These are phyloP conservation scores for Platycheirus rosarum DNA, from an alignment of 2,888 invertebrate genomes.

Conservation along the genomic window DNA sequence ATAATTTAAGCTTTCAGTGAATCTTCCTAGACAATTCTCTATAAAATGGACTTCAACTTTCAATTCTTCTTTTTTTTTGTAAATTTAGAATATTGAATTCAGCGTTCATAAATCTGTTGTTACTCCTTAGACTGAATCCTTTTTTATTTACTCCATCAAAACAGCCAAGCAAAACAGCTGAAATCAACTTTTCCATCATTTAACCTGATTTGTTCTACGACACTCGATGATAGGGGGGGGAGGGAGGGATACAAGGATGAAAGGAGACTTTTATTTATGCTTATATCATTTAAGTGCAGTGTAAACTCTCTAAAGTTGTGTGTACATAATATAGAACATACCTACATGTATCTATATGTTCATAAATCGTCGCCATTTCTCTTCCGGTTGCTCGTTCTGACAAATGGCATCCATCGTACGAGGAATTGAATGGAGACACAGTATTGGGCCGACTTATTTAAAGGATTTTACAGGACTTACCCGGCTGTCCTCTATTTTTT, in stretches of 20 bases:
- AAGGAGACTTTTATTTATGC: slow-evolving; percentile 22
- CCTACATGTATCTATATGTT: slow-evolving; percentile 27
- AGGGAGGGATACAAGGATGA: neutral
- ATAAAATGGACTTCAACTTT: slow-evolving; percentile 46
- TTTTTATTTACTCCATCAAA: neutral
- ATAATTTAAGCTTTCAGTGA: neutral
- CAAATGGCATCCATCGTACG: slow-evolving; percentile 65
- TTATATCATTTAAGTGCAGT: slow-evolving; percentile 45
- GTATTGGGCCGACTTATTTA: slow-evolving; percentile 8
- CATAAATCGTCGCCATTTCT: slow-evolving; percentile 26
- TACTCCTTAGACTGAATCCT: neutral
- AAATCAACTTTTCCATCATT: slow-evolving; percentile 54
- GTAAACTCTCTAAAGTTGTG: slow-evolving; percentile 14
- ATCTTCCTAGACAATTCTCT: neutral
- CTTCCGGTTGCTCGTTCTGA: slow-evolving; percentile 55
- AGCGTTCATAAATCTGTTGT: slow-evolving; percentile 47
- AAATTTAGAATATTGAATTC: slow-evolving; percentile 37
- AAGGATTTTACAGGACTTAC: slow-evolving; percentile 31
- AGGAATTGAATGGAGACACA: slow-evolving; percentile 60
- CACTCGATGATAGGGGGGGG: neutral
- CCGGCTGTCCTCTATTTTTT: neutral
- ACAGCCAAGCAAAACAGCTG: slow-evolving; percentile 30
- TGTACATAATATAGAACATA: slow-evolving; percentile 50
- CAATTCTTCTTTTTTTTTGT: neutral
- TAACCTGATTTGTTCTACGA: slow-evolving; percentile 57